phyloP scores from a whole-genome alignment of 2,888 invertebrate genomes.

The Flexamia atlantica region DNA sequence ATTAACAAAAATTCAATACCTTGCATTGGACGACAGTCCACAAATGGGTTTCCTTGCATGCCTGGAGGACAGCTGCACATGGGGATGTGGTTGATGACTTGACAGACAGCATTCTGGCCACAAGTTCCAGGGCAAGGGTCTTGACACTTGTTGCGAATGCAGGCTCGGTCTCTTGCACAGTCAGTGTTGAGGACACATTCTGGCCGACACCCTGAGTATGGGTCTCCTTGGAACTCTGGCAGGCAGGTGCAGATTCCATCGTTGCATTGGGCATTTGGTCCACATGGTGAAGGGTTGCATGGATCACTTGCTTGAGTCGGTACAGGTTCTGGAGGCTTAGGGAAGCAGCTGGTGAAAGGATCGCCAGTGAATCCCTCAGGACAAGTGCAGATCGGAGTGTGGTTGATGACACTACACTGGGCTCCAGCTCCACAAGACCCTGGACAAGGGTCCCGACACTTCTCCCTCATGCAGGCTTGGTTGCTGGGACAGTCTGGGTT shows the following conservation, averaged over 20 bases:
- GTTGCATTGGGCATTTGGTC: conserved; percentile 85
- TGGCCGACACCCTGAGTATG: conserved; percentile 85
- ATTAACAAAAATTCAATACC: too few relatives aligned
- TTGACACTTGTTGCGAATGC: conserved; percentile 76
- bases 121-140: conserved; percentile 85
- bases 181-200: conserved; percentile 83
- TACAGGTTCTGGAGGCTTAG: conserved; percentile 69
- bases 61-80: conserved; percentile 85
- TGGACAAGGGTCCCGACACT: conserved; percentile 76
- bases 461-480: conserved; percentile 76
- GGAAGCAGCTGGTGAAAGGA: conserved; percentile 72
- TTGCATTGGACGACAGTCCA: conserved; percentile 77
- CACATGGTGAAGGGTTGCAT: conserved; percentile 80
- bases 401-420: conserved; percentile 79
- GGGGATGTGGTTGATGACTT: conserved; percentile 86
- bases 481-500: conserved; percentile 75
- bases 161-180: conserved; percentile 77
- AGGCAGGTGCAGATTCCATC: conserved; percentile 85
- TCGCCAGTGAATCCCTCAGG: conserved; percentile 74
- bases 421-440: conserved; percentile 86
- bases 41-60: conserved; percentile 84
- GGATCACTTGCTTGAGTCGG: conserved; percentile 72
- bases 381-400: conserved; percentile 75
- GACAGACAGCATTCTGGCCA: conserved; percentile 84
- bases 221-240: conserved; percentile 86